Evolutionary conservation across 1,140 invertebrate genomes (phyloP).

Genomic region (Brachionus koreanus): DNA sequence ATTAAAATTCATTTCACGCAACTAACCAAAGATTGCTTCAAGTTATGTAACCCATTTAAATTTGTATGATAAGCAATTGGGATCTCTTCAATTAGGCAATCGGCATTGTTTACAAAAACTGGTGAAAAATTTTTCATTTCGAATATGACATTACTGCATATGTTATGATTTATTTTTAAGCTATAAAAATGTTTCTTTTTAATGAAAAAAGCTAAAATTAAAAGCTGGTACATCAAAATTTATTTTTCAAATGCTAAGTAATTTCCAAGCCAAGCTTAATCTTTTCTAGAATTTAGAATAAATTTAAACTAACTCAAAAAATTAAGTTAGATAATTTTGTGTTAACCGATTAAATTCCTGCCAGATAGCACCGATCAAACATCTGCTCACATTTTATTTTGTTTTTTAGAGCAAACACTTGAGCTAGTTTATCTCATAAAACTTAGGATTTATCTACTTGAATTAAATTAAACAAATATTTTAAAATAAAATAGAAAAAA

Average conservation of each 20-base stretch:
- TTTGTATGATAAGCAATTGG: background rate
- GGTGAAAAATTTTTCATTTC: background rate
- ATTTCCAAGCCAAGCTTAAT: background rate
- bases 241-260: background rate
- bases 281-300: background rate
- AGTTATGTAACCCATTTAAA: background rate
- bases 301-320: background rate
- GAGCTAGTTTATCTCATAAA: background rate
- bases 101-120: background rate
- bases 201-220: background rate
- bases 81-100: background rate
- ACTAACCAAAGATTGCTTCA: background rate
- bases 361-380: background rate
- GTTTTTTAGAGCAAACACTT: background rate
- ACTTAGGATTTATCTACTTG: background rate
- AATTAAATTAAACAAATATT: background rate
- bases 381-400: background rate
- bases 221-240: background rate
- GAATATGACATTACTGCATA: background rate
- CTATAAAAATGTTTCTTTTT: background rate
- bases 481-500: background rate
- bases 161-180: background rate
- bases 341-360: background rate
- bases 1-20: background rate
- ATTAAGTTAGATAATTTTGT: background rate